These are phyloP conservation scores for Falcaria lacertinaria DNA, from an alignment of 2,888 invertebrate genomes.

Conservation along the genomic window DNA sequence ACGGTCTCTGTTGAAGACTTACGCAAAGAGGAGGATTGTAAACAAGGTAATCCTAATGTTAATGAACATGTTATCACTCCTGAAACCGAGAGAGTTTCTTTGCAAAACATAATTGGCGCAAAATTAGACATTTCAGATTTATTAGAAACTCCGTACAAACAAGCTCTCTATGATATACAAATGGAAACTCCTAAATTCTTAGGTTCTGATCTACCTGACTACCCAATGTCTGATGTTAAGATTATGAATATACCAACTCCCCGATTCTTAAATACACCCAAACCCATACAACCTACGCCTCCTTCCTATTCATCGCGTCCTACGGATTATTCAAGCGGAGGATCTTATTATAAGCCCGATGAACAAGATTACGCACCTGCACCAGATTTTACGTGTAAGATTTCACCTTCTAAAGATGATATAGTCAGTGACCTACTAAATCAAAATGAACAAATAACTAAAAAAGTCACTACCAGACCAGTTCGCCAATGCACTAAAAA, in stretches of 20 bases:
- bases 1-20: slow-evolving; percentile 9
- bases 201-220: slow-evolving; percentile 60
- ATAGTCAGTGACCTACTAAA: slow-evolving; percentile 16
- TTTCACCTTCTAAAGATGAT: slow-evolving; percentile 34
- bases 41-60: slow-evolving; percentile 29
- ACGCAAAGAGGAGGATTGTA: slow-evolving; percentile 26
- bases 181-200: slow-evolving; percentile 79
- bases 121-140: slow-evolving; percentile 71
- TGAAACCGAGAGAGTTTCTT: slow-evolving; percentile 56
- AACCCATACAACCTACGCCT: slow-evolving; percentile 52
- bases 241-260: slow-evolving; percentile 79
- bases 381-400: slow-evolving; percentile 43
- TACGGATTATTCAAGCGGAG: slow-evolving; percentile 81
- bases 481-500: slow-evolving; percentile 68
- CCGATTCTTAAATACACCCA: slow-evolving; percentile 70
- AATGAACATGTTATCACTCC: slow-evolving; percentile 56
- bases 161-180: slow-evolving; percentile 63
- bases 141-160: slow-evolving; percentile 81
- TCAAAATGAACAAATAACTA: slow-evolving; percentile 20
- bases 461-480: slow-evolving; percentile 41
- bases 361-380: slow-evolving; percentile 73
- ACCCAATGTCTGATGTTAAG: slow-evolving; percentile 77
- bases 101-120: slow-evolving; percentile 64
- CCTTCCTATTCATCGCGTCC: slow-evolving; percentile 67
- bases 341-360: slow-evolving; percentile 82